phyloP scores from a whole-genome alignment of 2,888 invertebrate genomes.

The Orthosia gothica region DNA sequence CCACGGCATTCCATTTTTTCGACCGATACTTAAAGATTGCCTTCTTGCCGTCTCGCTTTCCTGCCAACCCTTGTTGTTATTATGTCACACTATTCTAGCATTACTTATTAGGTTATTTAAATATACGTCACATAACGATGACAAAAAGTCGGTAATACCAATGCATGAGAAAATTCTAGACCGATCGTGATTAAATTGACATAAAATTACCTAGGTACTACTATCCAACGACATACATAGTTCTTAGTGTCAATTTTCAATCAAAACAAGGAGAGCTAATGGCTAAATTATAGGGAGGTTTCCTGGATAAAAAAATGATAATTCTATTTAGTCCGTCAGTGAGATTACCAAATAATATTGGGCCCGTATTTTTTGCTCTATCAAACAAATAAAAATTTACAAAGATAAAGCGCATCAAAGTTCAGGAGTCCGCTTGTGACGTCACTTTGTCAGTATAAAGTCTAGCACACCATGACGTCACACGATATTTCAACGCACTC shows the following conservation, averaged over 20 bases:
- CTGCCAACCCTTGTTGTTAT: conserved; percentile 13
- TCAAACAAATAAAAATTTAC: too few species aligned
- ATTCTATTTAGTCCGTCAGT: too few species aligned
- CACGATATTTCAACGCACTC: too few species aligned
- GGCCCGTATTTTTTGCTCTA: too few species aligned
- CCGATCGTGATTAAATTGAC: conserved; percentile 5
- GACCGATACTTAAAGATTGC: too few species aligned
- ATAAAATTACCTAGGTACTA: background rate
- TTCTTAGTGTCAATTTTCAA: conserved; percentile 1
- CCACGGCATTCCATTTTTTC: background rate
- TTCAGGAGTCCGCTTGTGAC: too few species aligned
- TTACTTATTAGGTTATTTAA: background rate
- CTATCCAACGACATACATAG: background rate
- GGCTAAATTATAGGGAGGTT: background rate
- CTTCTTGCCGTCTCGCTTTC: background rate
- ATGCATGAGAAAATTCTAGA: background rate
- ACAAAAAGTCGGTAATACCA: conserved; percentile 20
- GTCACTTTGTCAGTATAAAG: too few species aligned
- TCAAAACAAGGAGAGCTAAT: background rate
- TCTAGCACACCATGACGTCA: too few species aligned
- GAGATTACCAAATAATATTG: too few species aligned
- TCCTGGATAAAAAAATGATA: too few species aligned
- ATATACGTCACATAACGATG: background rate
- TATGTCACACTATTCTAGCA: background rate
- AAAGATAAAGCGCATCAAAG: too few species aligned